Evolutionary conservation across 2,113 vertebrate genomes (phyloP).

Genomic region (Grus americana): DNA sequence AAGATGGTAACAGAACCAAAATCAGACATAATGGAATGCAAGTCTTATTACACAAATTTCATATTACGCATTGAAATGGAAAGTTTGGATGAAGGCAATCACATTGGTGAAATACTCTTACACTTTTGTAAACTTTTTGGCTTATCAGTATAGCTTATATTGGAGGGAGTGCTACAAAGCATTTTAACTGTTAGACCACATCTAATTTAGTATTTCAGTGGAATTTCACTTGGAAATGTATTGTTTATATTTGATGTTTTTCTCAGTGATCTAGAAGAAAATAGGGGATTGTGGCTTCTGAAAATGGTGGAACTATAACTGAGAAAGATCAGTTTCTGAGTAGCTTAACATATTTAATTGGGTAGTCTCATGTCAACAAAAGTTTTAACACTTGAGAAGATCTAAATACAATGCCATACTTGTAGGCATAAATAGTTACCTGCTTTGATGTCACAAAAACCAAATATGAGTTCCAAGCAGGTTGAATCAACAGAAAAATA

Average conservation of each 20-base stretch:
- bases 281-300: neutral
- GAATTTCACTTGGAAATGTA: neutral
- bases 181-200: neutral
- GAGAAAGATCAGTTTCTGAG: neutral
- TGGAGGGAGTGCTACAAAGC: neutral
- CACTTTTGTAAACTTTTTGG: neutral
- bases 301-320: neutral
- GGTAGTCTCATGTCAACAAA: neutral
- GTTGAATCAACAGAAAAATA: neutral
- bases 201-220: neutral
- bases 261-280: neutral
- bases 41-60: neutral
- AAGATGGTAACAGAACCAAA: neutral
- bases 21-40: neutral
- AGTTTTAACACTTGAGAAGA: neutral
- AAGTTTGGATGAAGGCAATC: neutral
- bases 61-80: neutral
- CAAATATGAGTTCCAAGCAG: neutral
- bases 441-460: neutral
- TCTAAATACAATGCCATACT: neutral
- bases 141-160: neutral
- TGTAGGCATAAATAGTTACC: neutral
- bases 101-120: neutral
- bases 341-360: neutral
- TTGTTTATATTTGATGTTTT: neutral